phyloP scores from a whole-genome alignment of 2,797 vertebrate genomes.

The Catostomus latipinnis region DNA sequence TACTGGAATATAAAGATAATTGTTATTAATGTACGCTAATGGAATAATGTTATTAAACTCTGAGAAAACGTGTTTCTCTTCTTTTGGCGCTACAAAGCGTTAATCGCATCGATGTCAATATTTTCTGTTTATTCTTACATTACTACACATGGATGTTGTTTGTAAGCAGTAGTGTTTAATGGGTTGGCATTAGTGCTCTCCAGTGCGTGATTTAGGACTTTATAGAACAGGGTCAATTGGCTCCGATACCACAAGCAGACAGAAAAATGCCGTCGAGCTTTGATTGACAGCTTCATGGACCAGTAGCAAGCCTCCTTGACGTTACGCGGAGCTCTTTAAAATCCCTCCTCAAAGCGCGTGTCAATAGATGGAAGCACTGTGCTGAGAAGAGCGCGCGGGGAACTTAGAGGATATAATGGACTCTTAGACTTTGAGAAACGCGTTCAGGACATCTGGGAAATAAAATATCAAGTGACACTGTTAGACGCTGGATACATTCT shows the following conservation, averaged over 20 bases:
- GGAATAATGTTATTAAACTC: no score
- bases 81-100: not conserved
- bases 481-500: slow-evolving; percentile 14
- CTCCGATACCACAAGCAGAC: slow-evolving; percentile 41
- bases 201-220: slow-evolving; percentile 64
- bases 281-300: slow-evolving; percentile 85
- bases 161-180: not conserved
- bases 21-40: no score
- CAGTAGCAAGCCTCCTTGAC: slow-evolving; percentile 81
- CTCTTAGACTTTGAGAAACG: slow-evolving; percentile 39
- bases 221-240: slow-evolving; percentile 56
- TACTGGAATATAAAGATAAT: no score
- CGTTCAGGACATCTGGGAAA: slow-evolving; percentile 44
- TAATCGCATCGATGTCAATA: not conserved
- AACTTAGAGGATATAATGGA: slow-evolving; percentile 46
- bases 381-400: slow-evolving; percentile 52
- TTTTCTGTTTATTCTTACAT: not conserved
- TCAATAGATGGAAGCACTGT: slow-evolving; percentile 83
- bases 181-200: slow-evolving; percentile 55
- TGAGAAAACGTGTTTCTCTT: not conserved
- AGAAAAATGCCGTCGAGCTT: slow-evolving; percentile 43
- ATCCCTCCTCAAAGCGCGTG: slow-evolving; percentile 79
- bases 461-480: slow-evolving; percentile 3
- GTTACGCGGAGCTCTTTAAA: slow-evolving; percentile 86
- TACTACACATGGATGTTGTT: slow-evolving; percentile 15